phyloP scores from a whole-genome alignment of 2,113 vertebrate genomes.

The Balaeniceps rex region DNA sequence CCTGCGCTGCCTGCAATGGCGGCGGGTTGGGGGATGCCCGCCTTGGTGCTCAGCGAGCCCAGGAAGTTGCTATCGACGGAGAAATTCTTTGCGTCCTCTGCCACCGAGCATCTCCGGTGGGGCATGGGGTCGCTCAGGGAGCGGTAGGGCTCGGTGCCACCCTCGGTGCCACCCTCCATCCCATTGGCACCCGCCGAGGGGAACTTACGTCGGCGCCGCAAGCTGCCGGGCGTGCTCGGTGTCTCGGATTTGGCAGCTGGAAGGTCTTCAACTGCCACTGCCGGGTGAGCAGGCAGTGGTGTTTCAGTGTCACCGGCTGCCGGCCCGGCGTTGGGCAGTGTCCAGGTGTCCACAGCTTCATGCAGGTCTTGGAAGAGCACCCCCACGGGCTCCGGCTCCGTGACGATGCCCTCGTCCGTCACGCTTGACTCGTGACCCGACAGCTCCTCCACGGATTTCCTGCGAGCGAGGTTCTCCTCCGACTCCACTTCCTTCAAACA shows the following conservation, averaged over 20 bases:
- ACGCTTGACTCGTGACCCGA: slow-evolving; percentile 90
- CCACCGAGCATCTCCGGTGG: slow-evolving; percentile 78
- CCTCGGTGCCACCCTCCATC: slow-evolving; percentile 79
- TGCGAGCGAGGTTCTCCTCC: slow-evolving; percentile 71
- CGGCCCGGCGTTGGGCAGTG: not conserved
- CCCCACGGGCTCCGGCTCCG: slow-evolving; percentile 80
- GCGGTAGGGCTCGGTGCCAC: slow-evolving; percentile 79
- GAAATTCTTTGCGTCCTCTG: slow-evolving; percentile 84
- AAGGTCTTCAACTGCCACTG: slow-evolving; percentile 27
- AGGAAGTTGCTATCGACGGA: slow-evolving; percentile 94
- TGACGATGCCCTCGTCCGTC: slow-evolving; percentile 96
- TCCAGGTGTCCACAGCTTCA: slow-evolving; percentile 77
- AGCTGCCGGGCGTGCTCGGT: slow-evolving; percentile 82
- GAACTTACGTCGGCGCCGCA: slow-evolving; percentile 88
- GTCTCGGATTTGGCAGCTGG: slow-evolving; percentile 69
- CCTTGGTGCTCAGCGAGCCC: slow-evolving; percentile 83
- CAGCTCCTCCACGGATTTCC: slow-evolving; percentile 86
- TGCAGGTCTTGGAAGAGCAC: slow-evolving; percentile 73
- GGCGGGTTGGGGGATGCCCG: slow-evolving; percentile 66
- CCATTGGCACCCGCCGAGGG: slow-evolving; percentile 78
- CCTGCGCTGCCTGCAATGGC: slow-evolving; percentile 77
- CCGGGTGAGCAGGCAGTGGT: not conserved
- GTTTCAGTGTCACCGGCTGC: not conserved
- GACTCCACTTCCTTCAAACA: slow-evolving; percentile 61
- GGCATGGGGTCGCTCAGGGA: slow-evolving; percentile 98